These are phyloP conservation scores for Pachycephala philippinensis DNA, from an alignment of 2,113 vertebrate species.

Conservation along the genomic window DNA sequence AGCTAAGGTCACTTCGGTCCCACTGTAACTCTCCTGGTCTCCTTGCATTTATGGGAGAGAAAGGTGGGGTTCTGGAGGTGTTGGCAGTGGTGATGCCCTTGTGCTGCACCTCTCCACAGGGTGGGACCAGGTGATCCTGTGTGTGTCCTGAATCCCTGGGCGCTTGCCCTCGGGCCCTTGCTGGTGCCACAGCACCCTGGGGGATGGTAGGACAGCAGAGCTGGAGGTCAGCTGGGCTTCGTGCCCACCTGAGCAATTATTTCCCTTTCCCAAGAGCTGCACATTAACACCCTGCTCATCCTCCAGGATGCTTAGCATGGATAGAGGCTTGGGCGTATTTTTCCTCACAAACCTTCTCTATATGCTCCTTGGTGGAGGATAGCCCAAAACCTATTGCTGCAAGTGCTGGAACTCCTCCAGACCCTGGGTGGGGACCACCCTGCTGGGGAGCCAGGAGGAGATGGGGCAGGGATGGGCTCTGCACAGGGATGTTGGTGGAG, in stretches of 20 bases:
- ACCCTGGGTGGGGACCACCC: not conserved
- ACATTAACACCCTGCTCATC: not conserved
- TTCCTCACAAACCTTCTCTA: rapidly evolving
- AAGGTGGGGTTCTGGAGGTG: not conserved
- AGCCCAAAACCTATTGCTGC: not conserved
- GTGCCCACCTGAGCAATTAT: not conserved
- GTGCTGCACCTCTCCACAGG: not conserved
- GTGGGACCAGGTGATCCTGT: not conserved
- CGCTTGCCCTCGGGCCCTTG: rapidly evolving
- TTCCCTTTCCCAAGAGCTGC: not conserved
- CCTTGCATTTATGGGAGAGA: not conserved
- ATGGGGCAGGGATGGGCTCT: not conserved
- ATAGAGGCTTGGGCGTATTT: not conserved
- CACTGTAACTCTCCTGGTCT: not conserved
- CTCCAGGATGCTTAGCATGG: not conserved
- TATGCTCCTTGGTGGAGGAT: not conserved
- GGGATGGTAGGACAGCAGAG: not conserved
- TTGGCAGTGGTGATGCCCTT: not conserved
- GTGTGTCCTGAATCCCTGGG: not conserved
- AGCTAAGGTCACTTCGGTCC: rapidly evolving
- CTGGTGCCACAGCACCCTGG: rapidly evolving
- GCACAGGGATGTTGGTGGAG: not conserved
- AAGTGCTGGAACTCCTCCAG: not conserved
- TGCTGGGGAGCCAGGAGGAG: not conserved
- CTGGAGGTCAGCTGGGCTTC: not conserved